Base-by-base conservation (phyloP, 2,888 invertebrate genomes). In the Chaitophorus viminalis region DNA sequence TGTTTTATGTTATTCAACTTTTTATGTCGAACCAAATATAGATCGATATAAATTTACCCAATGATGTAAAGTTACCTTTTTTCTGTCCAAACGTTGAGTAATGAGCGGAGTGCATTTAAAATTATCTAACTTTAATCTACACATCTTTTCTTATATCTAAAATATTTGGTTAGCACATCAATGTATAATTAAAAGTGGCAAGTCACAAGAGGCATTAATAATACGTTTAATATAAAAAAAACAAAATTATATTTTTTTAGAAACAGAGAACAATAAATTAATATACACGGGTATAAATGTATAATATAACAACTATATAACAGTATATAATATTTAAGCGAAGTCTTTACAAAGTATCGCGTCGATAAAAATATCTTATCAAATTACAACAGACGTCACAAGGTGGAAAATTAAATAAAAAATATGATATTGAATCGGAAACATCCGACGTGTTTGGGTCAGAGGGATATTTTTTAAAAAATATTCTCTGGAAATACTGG, bases 321-420 rank as follows among this genome's bases (percentile, higher is more conserved):
- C n/a, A n/a, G n/a, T n/a, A 9, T 65, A 29, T 18, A 36, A n/a
- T 60, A 46, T 33, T 52, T 82, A 36, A 54, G 70, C 72, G 17
- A 52, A 72, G 54, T 82, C n/a, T n/a, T 82, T 82, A 14, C 46
- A 46, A 72, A 17, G 72, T 52, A 72, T 72, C 82, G 52, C 9
- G 70, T 33, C 33, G 54, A 25, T 46, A 46, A 21, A 82, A 70
- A 33, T 82, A 70, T 82, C 33, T 82, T 82, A 72, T 82, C 82
- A 52, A 82, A 72, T 21, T 54, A 72, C 33, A 31, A 72, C 52
- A 1, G 31, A 33, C 81, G 29, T 72, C 25, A 9, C n/a, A 68
- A 72, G 14, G 33, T 54, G 52, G 54, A 72, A 60, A 33, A 33
- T 8, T 36, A 31, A 70, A 70, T 29, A 70, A 29, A 11, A 70